Evolutionary conservation across 2,113 vertebrate species (phyloP), one percentile per base, ranked within the genome.

Genomic region (Phylloscopus trochilus): DNA sequence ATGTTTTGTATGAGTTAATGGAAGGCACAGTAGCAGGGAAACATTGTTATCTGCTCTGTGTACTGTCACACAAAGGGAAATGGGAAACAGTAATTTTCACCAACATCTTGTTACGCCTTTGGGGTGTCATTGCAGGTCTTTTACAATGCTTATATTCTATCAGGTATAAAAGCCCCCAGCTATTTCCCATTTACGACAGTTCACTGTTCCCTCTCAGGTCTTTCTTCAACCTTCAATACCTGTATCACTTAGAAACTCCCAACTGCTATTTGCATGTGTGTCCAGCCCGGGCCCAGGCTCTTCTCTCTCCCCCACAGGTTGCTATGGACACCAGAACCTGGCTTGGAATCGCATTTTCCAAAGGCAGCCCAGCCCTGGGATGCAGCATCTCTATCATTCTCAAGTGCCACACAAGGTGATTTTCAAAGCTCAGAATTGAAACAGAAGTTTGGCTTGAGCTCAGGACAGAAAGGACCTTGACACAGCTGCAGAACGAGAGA

Each of bases 311-410:
- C 68, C 37, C 84, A 14, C 52, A 31, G 73, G 81, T 81, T 89
- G 92, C 92, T 19, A 47, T 28, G 73, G 87, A 47, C 95, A 96
- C 87, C 68, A 84, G 51, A 91, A 81, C 46, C 64, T 35, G 73
- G 41, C 68, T 49, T 39, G 33, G 43, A 76, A 89, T 39, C 0
- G 2, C 66, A 15, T 24, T 64, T 77, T 30, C 83, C 80, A 77
- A 83, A 86, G 83, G 83, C 86, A 73, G 51, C 44, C 39, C 51
- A 14, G 69, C 55, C 51, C 52, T 1, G 7, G 58, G 76, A 33
- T 15, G 52, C 46, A 31, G 64, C 87, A 62, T 39, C 77, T 41
- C 56, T 47, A 63, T 6, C 44, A 10, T 43, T 33, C 33, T 15
- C 3, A n/a, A 66, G 31, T 39, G 59, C 72, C 22, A 16, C 19